phyloP scores from a whole-genome alignment of 1,140 invertebrate species.

The Scaptomyza hsui region DNA sequence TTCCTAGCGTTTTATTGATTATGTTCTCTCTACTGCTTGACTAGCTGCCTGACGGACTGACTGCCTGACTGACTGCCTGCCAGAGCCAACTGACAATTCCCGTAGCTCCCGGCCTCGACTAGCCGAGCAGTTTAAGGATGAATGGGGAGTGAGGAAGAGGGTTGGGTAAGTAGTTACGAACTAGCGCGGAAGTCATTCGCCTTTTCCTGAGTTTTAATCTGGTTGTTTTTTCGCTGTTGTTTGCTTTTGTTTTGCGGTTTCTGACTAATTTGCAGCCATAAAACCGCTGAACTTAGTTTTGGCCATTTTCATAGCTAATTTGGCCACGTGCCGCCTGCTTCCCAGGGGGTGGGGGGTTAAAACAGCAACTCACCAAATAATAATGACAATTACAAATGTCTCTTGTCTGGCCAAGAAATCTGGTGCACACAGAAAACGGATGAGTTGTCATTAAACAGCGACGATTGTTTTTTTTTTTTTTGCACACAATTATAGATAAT shows the following conservation, averaged over 20 bases:
- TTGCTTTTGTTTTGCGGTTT: constrained; percentile 39
- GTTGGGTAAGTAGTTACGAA: background rate
- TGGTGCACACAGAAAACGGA: constrained; percentile 12
- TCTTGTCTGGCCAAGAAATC: background rate
- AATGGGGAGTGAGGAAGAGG: background rate
- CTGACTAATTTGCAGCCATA: constrained; percentile 57
- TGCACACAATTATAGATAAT: background rate
- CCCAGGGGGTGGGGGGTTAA: background rate
- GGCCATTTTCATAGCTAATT: constrained; percentile 30
- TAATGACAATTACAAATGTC: constrained; percentile 50
- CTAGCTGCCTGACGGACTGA: constrained; percentile 11
- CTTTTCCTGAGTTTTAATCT: constrained; percentile 39
- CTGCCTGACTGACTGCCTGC: constrained; percentile 10
- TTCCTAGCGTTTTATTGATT: constrained; percentile 70
- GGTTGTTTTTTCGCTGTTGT: constrained; percentile 10
- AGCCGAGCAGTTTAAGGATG: background rate
- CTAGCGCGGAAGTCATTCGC: constrained; percentile 52
- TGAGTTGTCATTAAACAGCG: constrained; percentile 16
- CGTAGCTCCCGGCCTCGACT: constrained; percentile 27
- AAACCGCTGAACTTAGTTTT: constrained; percentile 44
- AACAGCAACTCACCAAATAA: constrained; percentile 27
- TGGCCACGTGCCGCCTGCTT: constrained; percentile 27
- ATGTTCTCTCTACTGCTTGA: constrained; percentile 44
- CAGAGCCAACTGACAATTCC: constrained; percentile 51
- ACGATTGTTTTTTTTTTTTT: background rate